These are phyloP conservation scores for Trichogramma evanescens DNA, from an alignment of 2,888 invertebrate species.

Conservation along the genomic window DNA sequence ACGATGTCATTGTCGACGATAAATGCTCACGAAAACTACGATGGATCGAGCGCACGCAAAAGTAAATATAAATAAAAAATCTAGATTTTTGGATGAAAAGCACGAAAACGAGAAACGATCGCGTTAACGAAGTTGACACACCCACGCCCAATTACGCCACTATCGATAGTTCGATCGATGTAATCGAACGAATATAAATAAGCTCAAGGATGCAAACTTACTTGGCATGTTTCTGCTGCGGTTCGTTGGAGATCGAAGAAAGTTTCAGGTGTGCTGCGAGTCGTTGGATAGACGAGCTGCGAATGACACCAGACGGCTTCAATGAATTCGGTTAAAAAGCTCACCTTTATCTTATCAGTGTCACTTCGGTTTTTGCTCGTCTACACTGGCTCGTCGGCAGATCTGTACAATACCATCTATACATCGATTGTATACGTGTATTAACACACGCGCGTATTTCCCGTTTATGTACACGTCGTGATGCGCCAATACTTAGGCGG, in stretches of 20 bases:
- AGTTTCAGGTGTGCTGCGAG: neutral
- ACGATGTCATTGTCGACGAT: no score
- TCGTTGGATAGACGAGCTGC: neutral
- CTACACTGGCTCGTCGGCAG: no score
- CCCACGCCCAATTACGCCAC: no score
- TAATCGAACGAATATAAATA: neutral
- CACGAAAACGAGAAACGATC: neutral
- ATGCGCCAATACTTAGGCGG: no score
- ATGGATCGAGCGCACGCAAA: no score
- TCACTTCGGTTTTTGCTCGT: no score
- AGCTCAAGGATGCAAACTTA: neutral
- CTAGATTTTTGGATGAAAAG: neutral
- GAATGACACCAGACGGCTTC: slow-evolving; percentile 11
- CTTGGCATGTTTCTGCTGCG: slow-evolving; percentile 13
- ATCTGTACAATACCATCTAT: no score
- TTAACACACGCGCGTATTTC: no score
- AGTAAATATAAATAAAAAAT: neutral
- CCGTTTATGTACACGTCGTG: no score
- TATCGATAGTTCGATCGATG: neutral
- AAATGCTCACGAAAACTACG: no score
- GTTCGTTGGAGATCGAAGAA: neutral
- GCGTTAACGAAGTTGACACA: no score
- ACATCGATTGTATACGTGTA: no score
- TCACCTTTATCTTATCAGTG: slow-evolving; percentile 16
- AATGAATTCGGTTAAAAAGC: slow-evolving; percentile 16